Evolutionary conservation across 2,113 vertebrate genomes (phyloP).

Genomic region (Arenaria interpres): DNA sequence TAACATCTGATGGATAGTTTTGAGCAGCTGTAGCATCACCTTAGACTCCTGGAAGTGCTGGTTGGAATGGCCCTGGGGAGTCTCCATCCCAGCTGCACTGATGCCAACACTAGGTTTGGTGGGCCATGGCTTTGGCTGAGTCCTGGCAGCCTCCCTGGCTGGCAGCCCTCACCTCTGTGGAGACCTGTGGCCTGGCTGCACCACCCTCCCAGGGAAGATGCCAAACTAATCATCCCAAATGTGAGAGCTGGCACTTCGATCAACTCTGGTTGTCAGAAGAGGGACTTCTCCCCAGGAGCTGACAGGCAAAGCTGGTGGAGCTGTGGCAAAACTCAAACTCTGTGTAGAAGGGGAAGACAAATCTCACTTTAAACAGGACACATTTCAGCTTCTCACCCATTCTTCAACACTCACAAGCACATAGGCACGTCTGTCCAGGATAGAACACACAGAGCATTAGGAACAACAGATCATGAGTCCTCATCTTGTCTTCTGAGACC

Average conservation of each 20-base stretch:
- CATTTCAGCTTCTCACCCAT: neutral
- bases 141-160: rapidly evolving
- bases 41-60: neutral
- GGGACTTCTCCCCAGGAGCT: neutral
- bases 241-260: neutral
- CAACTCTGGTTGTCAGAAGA: neutral
- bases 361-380: neutral
- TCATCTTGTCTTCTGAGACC: neutral
- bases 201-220: neutral
- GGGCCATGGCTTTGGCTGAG: too few species aligned
- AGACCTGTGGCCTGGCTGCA: neutral
- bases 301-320: neutral
- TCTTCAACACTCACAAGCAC: neutral
- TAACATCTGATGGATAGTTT: neutral
- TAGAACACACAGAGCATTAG: neutral
- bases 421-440: neutral
- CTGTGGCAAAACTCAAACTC: neutral
- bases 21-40: neutral
- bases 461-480: neutral
- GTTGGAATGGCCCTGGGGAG: neutral
- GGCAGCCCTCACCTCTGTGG: neutral
- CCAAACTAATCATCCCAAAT: neutral
- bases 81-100: neutral
- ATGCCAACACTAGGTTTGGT: neutral
- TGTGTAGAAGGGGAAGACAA: neutral